A percentile compares a stretch with the other conserved stretches of the same genome.
These are phyloP conservation scores for Turritopsis rubra DNA, from an alignment of 30 jellyfish, hydroid and myxozoan species.

Conservation along the genomic window DNA sequence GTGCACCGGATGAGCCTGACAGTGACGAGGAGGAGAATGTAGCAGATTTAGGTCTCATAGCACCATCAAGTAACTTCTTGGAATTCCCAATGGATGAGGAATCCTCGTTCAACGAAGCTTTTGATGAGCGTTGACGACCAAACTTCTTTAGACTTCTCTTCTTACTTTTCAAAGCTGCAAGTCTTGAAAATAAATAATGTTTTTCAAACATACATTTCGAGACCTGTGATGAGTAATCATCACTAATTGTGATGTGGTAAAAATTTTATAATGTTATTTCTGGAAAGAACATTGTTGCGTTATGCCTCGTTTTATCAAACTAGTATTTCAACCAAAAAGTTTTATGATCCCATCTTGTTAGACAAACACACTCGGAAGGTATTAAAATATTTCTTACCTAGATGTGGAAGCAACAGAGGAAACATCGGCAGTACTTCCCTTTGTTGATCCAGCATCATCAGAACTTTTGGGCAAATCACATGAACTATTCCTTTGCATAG, in stretches of 20 bases:
- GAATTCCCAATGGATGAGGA: constrained; percentile 47
- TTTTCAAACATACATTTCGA: too few relatives aligned
- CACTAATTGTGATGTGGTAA: too few relatives aligned
- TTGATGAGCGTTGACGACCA: constrained; percentile 9
- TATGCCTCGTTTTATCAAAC: too few relatives aligned
- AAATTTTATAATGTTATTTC: too few relatives aligned
- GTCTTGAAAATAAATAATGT: not conserved
- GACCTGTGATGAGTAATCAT: too few relatives aligned
- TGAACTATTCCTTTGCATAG: not conserved
- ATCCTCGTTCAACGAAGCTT: constrained; percentile 30
- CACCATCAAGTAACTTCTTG: constrained; percentile 45
- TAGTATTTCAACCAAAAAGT: too few relatives aligned
- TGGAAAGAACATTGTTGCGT: too few relatives aligned
- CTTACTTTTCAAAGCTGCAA: constrained; percentile 18
- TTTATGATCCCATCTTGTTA: too few relatives aligned
- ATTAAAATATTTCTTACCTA: constrained; percentile 3
- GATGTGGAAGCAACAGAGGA: constrained; percentile 3
- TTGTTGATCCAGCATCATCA: constrained; percentile 7
- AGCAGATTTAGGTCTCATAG: constrained; percentile 66
- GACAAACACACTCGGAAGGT: too few relatives aligned
- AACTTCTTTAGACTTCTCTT: not conserved
- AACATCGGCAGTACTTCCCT: not conserved
- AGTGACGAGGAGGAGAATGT: constrained; percentile 68
- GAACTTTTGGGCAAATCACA: not conserved
- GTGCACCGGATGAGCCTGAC: constrained; percentile 46